Evolutionary conservation across 2,797 vertebrate genomes (phyloP).

Genomic region (Sebastes kiyomatsui): DNA sequence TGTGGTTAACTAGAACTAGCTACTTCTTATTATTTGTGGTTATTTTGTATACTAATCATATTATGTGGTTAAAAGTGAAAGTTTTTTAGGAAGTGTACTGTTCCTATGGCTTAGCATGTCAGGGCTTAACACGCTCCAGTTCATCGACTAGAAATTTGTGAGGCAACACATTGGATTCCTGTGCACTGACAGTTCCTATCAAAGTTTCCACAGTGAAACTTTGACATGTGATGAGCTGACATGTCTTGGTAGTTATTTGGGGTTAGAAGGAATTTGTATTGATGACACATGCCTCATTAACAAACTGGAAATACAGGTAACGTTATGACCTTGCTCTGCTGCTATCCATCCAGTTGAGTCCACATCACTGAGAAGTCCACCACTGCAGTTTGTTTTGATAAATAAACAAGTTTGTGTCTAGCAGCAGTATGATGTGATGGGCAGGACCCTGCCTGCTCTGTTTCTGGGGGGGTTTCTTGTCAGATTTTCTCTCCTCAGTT

Average conservation of each 20-base stretch:
- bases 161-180: accelerated
- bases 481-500: neutral
- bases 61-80: neutral
- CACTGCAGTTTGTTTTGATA: neutral
- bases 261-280: too few species aligned
- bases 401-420: neutral
- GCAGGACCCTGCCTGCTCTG: neutral
- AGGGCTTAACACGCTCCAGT: neutral
- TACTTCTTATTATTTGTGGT: neutral
- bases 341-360: neutral
- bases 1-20: neutral
- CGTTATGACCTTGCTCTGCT: neutral
- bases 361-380: too few species aligned
- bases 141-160: neutral
- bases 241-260: neutral
- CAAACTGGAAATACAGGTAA: neutral
- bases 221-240: neutral
- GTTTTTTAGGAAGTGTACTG: too few species aligned
- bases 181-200: neutral
- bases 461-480: neutral
- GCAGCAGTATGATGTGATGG: neutral
- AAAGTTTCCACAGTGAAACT: neutral
- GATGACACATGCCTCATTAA: too few species aligned
- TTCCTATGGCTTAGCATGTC: neutral
- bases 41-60: too few species aligned